Evolutionary conservation across 2,888 invertebrate genomes (phyloP).

Genomic region (Conistra vaccinii): DNA sequence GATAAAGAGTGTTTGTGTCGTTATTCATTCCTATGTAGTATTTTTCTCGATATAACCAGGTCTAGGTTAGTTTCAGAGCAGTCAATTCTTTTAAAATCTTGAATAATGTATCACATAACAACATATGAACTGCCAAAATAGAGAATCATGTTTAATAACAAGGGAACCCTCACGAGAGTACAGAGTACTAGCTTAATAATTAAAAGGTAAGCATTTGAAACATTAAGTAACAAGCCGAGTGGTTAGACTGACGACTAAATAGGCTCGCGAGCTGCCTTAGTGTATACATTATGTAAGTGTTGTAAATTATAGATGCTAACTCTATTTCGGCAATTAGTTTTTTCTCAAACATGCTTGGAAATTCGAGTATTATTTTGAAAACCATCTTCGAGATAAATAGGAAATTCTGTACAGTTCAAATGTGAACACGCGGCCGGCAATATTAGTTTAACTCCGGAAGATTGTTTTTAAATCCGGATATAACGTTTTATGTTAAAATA

Average conservation of each 20-base stretch:
- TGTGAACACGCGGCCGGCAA: no score
- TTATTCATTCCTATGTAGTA: no score
- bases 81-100: neutral
- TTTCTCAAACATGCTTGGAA: no score
- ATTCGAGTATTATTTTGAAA: no score
- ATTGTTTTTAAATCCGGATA: conserved; percentile 6
- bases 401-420: no score
- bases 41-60: neutral
- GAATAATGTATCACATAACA: conserved; percentile 1
- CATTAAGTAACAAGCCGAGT: conserved; percentile 17
- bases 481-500: no score
- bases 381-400: no score
- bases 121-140: neutral
- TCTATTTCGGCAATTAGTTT: neutral
- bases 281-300: neutral
- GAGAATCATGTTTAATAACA: conserved; percentile 13
- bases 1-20: no score
- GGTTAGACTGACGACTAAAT: conserved; percentile 24
- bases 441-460: neutral
- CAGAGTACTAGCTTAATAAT: conserved; percentile 31
- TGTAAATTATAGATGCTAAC: neutral
- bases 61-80: neutral
- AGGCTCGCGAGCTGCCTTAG: neutral
- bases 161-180: conserved; percentile 15
- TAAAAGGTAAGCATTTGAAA: conserved; percentile 17